phyloP scores from a whole-genome alignment of 2,888 invertebrate species.

The Drosophila kuntzei region DNA sequence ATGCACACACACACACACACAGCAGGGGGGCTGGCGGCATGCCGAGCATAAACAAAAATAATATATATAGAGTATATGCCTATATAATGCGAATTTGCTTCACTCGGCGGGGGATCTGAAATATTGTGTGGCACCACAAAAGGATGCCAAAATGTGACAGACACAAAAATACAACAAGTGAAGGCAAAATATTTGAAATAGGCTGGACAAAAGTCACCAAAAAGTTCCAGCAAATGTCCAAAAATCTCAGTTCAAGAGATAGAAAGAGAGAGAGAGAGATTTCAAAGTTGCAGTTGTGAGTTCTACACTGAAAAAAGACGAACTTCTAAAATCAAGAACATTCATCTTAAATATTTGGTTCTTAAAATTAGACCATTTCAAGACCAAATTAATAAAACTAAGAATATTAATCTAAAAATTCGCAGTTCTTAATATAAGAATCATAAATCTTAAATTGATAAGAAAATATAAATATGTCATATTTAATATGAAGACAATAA shows the following conservation, averaged over 20 bases:
- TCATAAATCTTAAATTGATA: too few relatives aligned
- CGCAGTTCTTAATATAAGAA: too few relatives aligned
- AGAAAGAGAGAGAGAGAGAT: background rate
- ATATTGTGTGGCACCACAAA: conserved; percentile 37
- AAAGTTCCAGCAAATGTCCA: conserved; percentile 21
- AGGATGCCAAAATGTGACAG: conserved; percentile 4
- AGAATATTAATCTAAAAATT: too few relatives aligned
- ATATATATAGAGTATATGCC: conserved; percentile 1
- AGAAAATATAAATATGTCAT: too few relatives aligned
- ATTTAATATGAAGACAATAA: too few relatives aligned
- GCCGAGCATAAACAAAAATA: conserved; percentile 1
- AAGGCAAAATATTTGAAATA: conserved; percentile 31
- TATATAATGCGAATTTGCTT: conserved; percentile 19
- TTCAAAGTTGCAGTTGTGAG: background rate
- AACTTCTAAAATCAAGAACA: too few relatives aligned
- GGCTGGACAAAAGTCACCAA: conserved; percentile 49
- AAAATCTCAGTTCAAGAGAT: conserved; percentile 6
- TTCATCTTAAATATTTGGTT: too few relatives aligned
- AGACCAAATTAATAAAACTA: too few relatives aligned
- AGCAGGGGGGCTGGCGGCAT: conserved; percentile 15
- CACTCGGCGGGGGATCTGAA: conserved; percentile 8
- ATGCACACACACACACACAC: conserved; percentile 20
- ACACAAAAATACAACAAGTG: conserved; percentile 1
- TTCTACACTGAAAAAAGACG: too few relatives aligned
- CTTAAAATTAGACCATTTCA: too few relatives aligned